Conservation (phyloP, 2,888 invertebrate species). For the Dendrolimus pini region DNA sequence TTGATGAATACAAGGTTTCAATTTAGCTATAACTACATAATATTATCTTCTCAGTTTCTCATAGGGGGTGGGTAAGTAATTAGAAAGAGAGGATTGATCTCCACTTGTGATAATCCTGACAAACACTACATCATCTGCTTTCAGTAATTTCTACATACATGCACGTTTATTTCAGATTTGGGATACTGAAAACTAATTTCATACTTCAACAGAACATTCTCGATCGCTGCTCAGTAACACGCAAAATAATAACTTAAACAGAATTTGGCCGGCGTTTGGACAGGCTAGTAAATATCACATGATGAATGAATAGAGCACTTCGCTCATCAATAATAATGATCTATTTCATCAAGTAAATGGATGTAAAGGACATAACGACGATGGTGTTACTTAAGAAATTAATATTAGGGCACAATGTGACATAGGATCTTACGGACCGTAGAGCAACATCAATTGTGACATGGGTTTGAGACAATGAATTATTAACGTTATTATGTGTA, state of each 20-base stretch:
- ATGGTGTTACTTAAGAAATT: slow-evolving; percentile 51
- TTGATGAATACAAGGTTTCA: no score
- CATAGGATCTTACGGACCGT: slow-evolving; percentile 18
- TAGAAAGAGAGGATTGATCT: no score
- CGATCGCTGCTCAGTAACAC: slow-evolving; percentile 4
- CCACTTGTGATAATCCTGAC: no score
- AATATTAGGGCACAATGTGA: slow-evolving; percentile 39
- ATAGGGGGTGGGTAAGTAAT: no score
- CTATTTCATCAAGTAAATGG: slow-evolving; percentile 51
- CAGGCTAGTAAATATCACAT: slow-evolving; percentile 28
- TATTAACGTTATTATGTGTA: background rate
- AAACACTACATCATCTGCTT: no score
- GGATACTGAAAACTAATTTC: no score
- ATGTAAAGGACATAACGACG: slow-evolving; percentile 29
- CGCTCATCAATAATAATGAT: slow-evolving; percentile 47
- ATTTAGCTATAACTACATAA: no score
- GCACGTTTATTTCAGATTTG: no score
- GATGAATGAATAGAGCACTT: slow-evolving; percentile 32
- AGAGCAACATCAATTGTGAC: background rate
- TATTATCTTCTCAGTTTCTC: no score
- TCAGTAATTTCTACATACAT: no score
- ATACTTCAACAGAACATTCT: no score
- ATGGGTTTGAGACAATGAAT: background rate
- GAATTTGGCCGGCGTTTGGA: slow-evolving; percentile 20
- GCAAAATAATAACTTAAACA: slow-evolving; percentile 19